Conservation (phyloP, 1,140 invertebrate species). For the Lepidurus arcticus region DNA sequence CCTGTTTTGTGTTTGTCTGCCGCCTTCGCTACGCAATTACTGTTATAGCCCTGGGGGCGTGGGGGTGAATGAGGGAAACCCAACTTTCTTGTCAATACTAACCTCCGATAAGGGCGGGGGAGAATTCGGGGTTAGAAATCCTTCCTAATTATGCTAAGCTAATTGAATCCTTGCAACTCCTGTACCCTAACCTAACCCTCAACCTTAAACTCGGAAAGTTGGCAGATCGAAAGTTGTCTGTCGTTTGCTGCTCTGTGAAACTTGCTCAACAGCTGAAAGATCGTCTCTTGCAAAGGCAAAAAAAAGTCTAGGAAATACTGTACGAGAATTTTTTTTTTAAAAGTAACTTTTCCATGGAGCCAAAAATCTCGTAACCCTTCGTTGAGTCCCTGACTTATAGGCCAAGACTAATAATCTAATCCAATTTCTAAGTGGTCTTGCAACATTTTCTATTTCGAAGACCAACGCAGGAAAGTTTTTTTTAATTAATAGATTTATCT, state of each 20-base stretch:
- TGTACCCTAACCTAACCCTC: not conserved
- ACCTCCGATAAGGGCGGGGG: not conserved
- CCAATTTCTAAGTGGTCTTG: not conserved
- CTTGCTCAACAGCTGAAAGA: not conserved
- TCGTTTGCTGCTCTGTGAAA: not conserved
- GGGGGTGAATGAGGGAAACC: not conserved
- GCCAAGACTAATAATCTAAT: not conserved
- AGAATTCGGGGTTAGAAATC: not conserved
- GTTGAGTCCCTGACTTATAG: not conserved
- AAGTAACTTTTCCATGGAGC: not conserved
- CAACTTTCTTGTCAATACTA: not conserved
- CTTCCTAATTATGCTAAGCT: constrained; percentile 22
- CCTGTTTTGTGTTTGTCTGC: not conserved
- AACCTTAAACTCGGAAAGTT: not conserved
- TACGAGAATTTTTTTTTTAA: too few species aligned
- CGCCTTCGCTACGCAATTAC: not conserved
- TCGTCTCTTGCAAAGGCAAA: not conserved
- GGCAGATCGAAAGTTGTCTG: not conserved
- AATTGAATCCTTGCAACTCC: constrained; percentile 13
- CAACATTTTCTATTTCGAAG: too few species aligned
- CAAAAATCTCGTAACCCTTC: not conserved
- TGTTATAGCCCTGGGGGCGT: not conserved
- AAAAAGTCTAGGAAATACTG: not conserved
- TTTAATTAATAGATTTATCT: too few species aligned
- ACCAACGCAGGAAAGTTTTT: too few species aligned